Evolutionary conservation across 2,888 invertebrate genomes (phyloP).

Genomic region (Tuberolachnus salignus): DNA sequence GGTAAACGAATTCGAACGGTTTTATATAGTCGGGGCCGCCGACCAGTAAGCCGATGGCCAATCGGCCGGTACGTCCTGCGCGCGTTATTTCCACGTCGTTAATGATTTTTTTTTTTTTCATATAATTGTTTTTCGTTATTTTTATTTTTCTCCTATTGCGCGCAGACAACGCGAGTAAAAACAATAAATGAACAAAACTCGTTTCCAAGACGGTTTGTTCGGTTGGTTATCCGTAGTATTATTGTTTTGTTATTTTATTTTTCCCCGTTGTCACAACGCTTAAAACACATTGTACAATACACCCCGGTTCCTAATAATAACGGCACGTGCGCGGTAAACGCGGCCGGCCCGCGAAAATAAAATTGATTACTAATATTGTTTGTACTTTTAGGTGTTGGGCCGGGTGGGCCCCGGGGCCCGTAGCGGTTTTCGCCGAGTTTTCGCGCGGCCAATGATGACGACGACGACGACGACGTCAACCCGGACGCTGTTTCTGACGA

Average conservation of each 20-base stretch:
- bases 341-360: not conserved
- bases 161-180: too few species aligned
- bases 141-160: not conserved
- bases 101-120: not conserved
- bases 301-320: too few species aligned
- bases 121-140: not conserved
- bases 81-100: not conserved
- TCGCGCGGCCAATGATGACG: constrained; percentile 27
- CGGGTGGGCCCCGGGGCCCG: too few species aligned
- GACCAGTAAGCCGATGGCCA: constrained; percentile 21
- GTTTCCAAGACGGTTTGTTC: too few species aligned
- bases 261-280: too few species aligned
- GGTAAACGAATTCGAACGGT: constrained; percentile 8
- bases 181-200: too few species aligned
- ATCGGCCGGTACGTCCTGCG: constrained; percentile 22
- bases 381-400: constrained; percentile 26
- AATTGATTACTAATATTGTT: not conserved
- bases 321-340: not conserved
- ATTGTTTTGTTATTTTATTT: too few species aligned
- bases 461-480: constrained; percentile 22
- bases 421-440: not conserved
- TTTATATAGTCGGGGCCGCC: too few species aligned
- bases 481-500: constrained; percentile 22
- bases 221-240: too few species aligned
- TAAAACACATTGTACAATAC: too few species aligned